phyloP scores from a whole-genome alignment of 2,888 invertebrate species.

The Tillus elongatus region DNA sequence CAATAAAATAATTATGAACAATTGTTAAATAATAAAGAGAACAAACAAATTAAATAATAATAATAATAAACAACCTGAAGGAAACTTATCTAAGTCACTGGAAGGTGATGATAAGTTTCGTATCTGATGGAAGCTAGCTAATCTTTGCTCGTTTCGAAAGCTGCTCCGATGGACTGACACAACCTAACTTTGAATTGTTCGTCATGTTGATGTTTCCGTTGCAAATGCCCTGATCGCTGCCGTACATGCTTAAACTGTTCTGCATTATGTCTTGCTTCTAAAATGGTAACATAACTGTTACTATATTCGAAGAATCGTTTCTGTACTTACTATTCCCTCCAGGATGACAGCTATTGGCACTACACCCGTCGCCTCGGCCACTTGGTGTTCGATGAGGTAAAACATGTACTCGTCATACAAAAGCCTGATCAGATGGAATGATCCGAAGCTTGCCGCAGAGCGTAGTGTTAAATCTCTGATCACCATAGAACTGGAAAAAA shows the following conservation, averaged over 20 bases:
- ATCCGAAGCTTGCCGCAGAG: constrained; percentile 97
- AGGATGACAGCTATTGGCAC: constrained; percentile 93
- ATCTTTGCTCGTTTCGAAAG: constrained; percentile 40
- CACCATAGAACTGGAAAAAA: constrained; percentile 76
- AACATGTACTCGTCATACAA: constrained; percentile 99
- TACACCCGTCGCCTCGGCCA: constrained; percentile 80
- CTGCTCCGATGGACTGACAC: constrained; percentile 38
- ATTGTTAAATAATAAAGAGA: neutral
- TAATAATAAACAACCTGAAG: neutral
- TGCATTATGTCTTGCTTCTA: constrained; percentile 40
- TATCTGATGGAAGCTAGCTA: constrained; percentile 38
- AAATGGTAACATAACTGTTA: too few species aligned
- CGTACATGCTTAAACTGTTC: constrained; percentile 36
- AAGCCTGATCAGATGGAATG: constrained; percentile 94
- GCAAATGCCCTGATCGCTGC: constrained; percentile 30
- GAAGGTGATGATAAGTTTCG: constrained; percentile 30
- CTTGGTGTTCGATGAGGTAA: constrained; percentile 94
- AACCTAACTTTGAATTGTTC: constrained; percentile 31
- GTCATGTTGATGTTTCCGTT: constrained; percentile 25
- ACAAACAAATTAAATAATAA: constrained; percentile 1
- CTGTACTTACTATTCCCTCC: constrained; percentile 50
- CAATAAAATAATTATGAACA: neutral
- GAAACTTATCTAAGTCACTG: constrained; percentile 21
- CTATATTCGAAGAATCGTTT: neutral
- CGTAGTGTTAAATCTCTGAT: constrained; percentile 92